Percentiles rank a stretch among this genome's conserved stretches.
Evolutionary conservation across 2,113 vertebrate genomes (phyloP).

Genomic region (Antigone vipio): DNA sequence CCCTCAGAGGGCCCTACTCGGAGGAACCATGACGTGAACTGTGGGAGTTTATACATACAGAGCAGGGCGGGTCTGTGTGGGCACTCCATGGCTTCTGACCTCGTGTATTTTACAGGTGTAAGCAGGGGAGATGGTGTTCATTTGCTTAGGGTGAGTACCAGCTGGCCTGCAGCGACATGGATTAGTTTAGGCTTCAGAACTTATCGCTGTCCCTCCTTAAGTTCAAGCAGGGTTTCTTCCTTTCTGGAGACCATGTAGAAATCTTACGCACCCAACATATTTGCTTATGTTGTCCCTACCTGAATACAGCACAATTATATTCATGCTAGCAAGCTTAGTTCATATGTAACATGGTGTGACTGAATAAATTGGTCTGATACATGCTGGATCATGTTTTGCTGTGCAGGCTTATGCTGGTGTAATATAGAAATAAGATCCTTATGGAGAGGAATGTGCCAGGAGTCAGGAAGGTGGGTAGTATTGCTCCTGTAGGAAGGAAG

Average conservation of each 20-base stretch:
- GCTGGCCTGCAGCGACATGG: background rate
- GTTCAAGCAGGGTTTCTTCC: constrained; percentile 28
- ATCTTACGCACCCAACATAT: background rate
- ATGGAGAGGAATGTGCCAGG: background rate
- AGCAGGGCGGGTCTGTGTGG: background rate
- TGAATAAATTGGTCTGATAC: background rate
- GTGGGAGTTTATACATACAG: background rate
- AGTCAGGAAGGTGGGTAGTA: background rate
- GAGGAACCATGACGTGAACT: background rate
- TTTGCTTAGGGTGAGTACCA: background rate
- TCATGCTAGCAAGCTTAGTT: background rate
- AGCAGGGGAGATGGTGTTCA: background rate
- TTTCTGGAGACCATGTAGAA: constrained; percentile 19
- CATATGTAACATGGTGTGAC: background rate
- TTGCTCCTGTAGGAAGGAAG: background rate
- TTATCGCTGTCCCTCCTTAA: constrained; percentile 48
- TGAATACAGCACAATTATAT: background rate
- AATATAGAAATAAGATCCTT: background rate
- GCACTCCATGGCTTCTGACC: background rate
- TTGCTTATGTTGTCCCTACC: background rate
- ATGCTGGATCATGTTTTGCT: background rate
- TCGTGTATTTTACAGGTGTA: background rate
- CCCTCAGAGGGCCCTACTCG: background rate
- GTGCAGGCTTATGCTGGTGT: background rate
- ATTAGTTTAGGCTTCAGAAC: constrained; percentile 36